A percentile compares a stretch with the other conserved stretches of the same genome.
Evolutionary conservation across 1,140 invertebrate species (phyloP).

Genomic region (Habropoda laboriosa): DNA sequence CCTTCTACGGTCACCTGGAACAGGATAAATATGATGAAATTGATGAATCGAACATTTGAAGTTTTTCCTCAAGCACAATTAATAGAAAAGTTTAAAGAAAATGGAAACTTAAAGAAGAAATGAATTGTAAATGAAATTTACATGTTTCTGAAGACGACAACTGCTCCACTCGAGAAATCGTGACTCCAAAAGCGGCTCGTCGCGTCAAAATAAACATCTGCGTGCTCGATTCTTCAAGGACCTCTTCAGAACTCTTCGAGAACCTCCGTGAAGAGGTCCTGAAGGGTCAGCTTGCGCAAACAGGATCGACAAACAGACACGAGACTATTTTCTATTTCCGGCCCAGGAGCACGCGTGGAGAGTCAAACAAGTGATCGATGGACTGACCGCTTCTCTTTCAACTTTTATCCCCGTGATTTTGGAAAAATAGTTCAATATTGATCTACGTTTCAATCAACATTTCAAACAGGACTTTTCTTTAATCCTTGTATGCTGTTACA

Average conservation of each 20-base stretch:
- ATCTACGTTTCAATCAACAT: not conserved
- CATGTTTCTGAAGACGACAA: too few species aligned
- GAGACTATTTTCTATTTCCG: slow-evolving; percentile 66
- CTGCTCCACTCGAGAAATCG: slow-evolving; percentile 59
- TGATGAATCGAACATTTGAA: not conserved
- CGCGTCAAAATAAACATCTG: slow-evolving; percentile 78
- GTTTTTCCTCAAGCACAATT: not conserved
- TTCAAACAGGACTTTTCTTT: slow-evolving; percentile 8
- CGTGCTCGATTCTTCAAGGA: slow-evolving; percentile 66
- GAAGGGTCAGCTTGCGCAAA: slow-evolving; percentile 73
- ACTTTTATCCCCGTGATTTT: not conserved
- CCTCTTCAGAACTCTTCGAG: slow-evolving; percentile 56
- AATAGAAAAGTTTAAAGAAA: too few species aligned
- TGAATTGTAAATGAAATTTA: not conserved
- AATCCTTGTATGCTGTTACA: not conserved
- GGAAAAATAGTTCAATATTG: slow-evolving; percentile 31
- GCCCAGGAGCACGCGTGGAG: slow-evolving; percentile 58
- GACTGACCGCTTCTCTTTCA: slow-evolving; percentile 11
- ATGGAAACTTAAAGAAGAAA: not conserved
- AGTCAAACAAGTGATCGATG: slow-evolving; percentile 56
- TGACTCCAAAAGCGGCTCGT: slow-evolving; percentile 36
- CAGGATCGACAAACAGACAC: slow-evolving; percentile 63
- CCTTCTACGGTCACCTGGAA: not conserved
- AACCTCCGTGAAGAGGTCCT: slow-evolving; percentile 64
- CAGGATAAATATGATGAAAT: slow-evolving; percentile 2